These are phyloP conservation scores for Ochotona curzoniae DNA, from an alignment of 2,113 vertebrate genomes.

Conservation along the genomic window DNA sequence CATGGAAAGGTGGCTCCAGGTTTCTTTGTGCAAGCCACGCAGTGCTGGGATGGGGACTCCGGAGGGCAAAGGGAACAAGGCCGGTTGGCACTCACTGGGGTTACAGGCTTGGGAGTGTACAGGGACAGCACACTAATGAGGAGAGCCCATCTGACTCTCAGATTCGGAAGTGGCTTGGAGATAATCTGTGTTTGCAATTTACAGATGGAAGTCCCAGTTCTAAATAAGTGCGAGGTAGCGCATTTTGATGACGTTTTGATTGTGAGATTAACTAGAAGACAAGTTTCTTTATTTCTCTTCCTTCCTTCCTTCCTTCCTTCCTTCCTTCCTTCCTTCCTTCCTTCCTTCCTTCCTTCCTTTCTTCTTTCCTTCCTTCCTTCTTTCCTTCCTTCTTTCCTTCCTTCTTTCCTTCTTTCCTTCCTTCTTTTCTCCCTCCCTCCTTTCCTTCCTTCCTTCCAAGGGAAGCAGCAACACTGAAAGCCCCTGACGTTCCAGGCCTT, in stretches of 20 bases:
- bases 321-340: too few species aligned
- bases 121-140: not conserved
- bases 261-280: not conserved
- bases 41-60: not conserved
- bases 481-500: not conserved
- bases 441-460: not conserved
- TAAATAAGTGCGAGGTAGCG: not conserved
- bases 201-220: not conserved
- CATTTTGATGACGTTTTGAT: not conserved
- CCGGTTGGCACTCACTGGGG: accelerated
- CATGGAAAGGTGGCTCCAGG: not conserved
- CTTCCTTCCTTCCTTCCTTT: too few species aligned
- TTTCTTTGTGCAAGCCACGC: not conserved
- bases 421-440: too few species aligned
- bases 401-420: too few species aligned
- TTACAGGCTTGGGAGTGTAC: not conserved
- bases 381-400: too few species aligned
- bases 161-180: not conserved
- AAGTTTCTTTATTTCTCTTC: not conserved
- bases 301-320: too few species aligned
- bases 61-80: not conserved
- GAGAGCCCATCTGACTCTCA: not conserved
- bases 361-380: too few species aligned
- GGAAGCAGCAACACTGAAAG: not conserved
- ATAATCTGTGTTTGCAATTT: not conserved